A percentile compares a stretch with the other conserved stretches of the same genome.
Evolutionary conservation across 2,797 vertebrate species (phyloP).

Genomic region (Bucorvus abyssinicus): DNA sequence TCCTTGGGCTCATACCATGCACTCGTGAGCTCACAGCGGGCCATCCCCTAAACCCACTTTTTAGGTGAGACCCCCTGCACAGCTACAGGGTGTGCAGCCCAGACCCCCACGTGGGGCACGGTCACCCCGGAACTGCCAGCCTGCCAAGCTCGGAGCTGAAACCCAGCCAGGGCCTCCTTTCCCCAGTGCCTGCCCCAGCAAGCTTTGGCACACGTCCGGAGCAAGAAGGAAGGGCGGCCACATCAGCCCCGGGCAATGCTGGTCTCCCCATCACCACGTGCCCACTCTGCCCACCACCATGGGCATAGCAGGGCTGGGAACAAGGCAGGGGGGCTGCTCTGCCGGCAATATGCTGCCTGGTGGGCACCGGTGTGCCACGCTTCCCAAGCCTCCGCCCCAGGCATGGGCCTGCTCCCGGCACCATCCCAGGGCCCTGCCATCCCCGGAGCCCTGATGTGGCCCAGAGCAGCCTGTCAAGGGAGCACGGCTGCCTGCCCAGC

Average conservation of each 20-base stretch:
- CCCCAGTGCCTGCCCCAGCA: background rate
- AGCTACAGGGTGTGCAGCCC: background rate
- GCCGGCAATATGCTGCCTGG: background rate
- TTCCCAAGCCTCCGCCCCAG: background rate
- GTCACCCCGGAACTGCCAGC: background rate
- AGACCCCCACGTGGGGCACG: accelerated
- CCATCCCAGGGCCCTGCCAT: background rate
- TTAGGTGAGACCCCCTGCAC: background rate
- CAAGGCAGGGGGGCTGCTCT: accelerated
- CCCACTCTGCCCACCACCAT: background rate
- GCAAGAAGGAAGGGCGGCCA: background rate
- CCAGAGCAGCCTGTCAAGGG: background rate
- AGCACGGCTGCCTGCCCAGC: background rate
- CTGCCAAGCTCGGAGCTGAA: background rate
- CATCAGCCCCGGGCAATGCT: background rate
- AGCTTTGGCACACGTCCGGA: constrained; percentile 38
- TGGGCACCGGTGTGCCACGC: accelerated
- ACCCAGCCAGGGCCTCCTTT: constrained; percentile 33
- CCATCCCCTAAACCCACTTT: background rate
- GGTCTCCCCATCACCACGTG: background rate
- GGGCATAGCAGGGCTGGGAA: background rate
- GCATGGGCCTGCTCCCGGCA: background rate
- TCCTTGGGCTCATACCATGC: background rate
- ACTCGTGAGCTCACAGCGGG: background rate
- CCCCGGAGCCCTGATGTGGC: background rate